These are phyloP conservation scores for Metalampra italica DNA, from an alignment of 2,888 invertebrate genomes.

Conservation along the genomic window DNA sequence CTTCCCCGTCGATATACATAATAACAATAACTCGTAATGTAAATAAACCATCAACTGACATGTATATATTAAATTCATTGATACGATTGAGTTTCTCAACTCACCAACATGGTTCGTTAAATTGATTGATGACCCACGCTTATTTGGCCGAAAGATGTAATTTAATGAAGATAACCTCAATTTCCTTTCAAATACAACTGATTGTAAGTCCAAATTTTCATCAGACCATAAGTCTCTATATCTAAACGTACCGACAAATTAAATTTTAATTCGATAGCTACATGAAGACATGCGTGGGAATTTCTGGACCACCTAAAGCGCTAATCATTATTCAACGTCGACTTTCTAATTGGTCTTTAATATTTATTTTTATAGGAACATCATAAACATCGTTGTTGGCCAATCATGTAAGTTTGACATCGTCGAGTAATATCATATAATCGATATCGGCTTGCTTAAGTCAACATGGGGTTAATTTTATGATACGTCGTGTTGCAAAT, in stretches of 20 bases:
- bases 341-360: slow-evolving; percentile 35
- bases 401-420: no score
- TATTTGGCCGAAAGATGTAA: slow-evolving; percentile 15
- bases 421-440: no score
- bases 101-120: slow-evolving; percentile 16
- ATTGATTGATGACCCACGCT: slow-evolving; percentile 27
- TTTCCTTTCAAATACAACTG: neutral
- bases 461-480: slow-evolving; percentile 6
- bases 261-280: neutral
- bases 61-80: slow-evolving; percentile 27
- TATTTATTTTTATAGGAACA: neutral
- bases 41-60: slow-evolving; percentile 16
- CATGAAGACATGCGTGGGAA: slow-evolving; percentile 26
- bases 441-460: neutral
- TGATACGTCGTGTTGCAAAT: slow-evolving; percentile 48
- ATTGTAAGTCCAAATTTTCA: neutral
- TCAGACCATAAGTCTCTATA: neutral
- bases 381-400: no score
- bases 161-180: slow-evolving; percentile 18
- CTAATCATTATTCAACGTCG: slow-evolving; percentile 25
- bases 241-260: neutral
- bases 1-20: no score
- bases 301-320: slow-evolving; percentile 25
- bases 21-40: slow-evolving; percentile 1
- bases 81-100: slow-evolving; percentile 13